Percentiles rank a stretch among this genome's conserved stretches.
Conservation (phyloP, 2,797 vertebrate genomes). For the Channallabes apus region DNA sequence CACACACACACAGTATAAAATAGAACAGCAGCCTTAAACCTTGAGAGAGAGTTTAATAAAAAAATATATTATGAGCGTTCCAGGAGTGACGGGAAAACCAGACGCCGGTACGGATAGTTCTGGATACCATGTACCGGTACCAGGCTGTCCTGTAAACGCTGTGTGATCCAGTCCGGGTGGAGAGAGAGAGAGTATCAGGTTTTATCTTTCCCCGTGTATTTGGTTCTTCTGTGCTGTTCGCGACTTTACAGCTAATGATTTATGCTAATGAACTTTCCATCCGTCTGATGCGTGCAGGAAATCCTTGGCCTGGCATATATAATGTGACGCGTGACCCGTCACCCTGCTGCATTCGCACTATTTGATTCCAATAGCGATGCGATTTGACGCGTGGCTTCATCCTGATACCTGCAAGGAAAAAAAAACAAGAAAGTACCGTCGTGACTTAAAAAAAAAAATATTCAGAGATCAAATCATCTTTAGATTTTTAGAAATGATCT, state of each 20-base stretch:
- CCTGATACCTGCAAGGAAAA: neutral
- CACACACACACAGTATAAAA: neutral
- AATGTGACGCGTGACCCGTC: neutral
- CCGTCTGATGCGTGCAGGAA: neutral
- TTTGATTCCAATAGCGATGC: neutral
- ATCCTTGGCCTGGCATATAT: neutral
- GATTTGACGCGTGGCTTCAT: neutral
- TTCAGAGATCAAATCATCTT: neutral
- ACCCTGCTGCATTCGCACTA: neutral
- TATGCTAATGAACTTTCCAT: conserved; percentile 40
- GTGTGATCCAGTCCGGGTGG: too few species aligned
- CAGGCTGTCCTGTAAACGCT: neutral
- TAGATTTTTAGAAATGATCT: too few species aligned
- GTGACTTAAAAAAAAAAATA: neutral
- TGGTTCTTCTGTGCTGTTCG: conserved; percentile 36
- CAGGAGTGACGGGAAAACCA: neutral
- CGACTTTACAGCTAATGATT: conserved; percentile 35
- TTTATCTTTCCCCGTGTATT: neutral
- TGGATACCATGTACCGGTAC: neutral
- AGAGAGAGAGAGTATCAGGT: too few species aligned
- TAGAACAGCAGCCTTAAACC: neutral
- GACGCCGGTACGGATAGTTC: neutral
- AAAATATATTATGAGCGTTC: neutral
- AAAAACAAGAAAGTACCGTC: neutral
- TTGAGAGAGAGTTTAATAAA: too few species aligned